These are phyloP conservation scores for Dasyurus viverrinus DNA, from an alignment of 2,113 vertebrate genomes.

Conservation along the genomic window DNA sequence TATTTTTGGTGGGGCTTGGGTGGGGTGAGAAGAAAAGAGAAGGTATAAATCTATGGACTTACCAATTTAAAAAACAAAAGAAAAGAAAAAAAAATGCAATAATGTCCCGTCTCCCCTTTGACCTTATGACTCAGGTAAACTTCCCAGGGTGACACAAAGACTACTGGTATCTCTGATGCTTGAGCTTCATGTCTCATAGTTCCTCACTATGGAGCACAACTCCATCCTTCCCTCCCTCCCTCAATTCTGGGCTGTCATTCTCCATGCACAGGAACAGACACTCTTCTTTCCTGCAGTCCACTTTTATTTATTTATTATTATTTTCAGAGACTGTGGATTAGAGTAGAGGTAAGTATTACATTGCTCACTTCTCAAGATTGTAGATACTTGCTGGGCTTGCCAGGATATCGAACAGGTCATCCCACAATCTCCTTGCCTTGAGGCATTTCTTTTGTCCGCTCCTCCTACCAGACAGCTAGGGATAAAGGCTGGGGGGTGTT, in stretches of 20 bases:
- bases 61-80: too few species aligned
- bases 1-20: too few species aligned
- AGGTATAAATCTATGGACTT: too few species aligned
- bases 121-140: neutral
- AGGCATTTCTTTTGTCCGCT: neutral
- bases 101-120: too few species aligned
- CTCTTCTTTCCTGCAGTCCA: neutral
- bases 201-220: too few species aligned
- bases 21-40: too few species aligned
- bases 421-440: neutral
- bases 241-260: too few species aligned
- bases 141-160: neutral
- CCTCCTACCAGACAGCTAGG: neutral
- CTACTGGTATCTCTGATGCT: neutral
- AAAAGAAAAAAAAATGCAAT: too few species aligned
- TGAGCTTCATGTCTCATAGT: neutral
- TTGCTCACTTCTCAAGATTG: neutral
- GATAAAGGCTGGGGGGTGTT: neutral
- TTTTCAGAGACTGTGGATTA: neutral
- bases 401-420: neutral
- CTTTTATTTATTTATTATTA: neutral
- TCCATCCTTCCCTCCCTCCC: too few species aligned
- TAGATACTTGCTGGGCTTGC: neutral
- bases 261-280: too few species aligned
- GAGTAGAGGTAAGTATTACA: neutral